These are phyloP conservation scores for Drosophila sp. DNA, from an alignment of 1,140 invertebrate genomes.

Conservation along the genomic window DNA sequence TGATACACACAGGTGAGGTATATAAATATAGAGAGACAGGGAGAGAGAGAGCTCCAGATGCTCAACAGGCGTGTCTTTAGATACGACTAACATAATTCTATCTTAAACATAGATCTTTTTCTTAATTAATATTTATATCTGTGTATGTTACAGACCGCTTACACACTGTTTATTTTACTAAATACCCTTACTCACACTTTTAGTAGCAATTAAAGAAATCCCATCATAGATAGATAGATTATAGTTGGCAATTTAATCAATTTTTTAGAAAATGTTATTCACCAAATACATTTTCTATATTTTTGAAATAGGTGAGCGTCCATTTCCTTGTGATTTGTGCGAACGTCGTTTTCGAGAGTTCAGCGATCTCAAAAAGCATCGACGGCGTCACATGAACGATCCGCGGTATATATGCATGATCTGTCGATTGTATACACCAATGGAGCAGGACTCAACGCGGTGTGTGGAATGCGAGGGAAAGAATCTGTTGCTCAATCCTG, in stretches of 20 bases:
- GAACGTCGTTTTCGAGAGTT: conserved; percentile 86
- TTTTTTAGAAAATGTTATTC: background rate
- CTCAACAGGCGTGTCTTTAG: conserved; percentile 1
- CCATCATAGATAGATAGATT: too few relatives aligned
- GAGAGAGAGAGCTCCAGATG: conserved; percentile 1
- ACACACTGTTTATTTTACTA: too few relatives aligned
- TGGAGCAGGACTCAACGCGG: conserved; percentile 73
- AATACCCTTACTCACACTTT: too few relatives aligned
- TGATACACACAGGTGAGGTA: conserved; percentile 81
- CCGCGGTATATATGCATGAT: conserved; percentile 87
- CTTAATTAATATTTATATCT: too few relatives aligned
- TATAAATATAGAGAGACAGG: background rate
- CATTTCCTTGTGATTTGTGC: conserved; percentile 85
- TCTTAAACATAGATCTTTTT: too few relatives aligned
- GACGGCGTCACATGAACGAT: conserved; percentile 86
- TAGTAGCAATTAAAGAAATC: too few relatives aligned
- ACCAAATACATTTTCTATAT: background rate
- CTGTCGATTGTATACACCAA: conserved; percentile 61
- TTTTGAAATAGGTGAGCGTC: conserved; percentile 72
- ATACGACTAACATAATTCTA: too few relatives aligned
- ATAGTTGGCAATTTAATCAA: too few relatives aligned
- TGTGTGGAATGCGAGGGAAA: conserved; percentile 73
- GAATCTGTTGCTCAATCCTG: conserved; percentile 60
- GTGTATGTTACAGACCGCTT: too few relatives aligned
- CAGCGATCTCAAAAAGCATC: conserved; percentile 85